Evolutionary conservation across 1,140 invertebrate species (phyloP).

Genomic region (Euura saliciscinereae): DNA sequence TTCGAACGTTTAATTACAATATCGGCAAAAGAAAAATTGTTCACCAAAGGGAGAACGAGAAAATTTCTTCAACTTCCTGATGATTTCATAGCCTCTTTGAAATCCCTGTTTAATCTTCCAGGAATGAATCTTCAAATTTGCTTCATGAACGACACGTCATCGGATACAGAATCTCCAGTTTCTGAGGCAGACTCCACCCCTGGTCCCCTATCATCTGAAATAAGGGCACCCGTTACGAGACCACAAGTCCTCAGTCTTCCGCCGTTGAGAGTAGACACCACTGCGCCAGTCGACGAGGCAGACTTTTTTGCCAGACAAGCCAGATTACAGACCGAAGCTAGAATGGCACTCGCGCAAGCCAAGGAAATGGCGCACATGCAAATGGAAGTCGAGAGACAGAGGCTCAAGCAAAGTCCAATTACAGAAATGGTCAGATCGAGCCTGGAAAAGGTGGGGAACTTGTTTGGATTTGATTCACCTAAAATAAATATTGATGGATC

Average conservation of each 20-base stretch:
- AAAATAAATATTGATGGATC: background rate
- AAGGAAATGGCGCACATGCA: constrained; percentile 93
- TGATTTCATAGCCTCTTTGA: background rate
- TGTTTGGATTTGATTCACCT: background rate
- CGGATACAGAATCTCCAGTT: constrained; percentile 77
- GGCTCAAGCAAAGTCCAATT: constrained; percentile 81
- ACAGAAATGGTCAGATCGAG: constrained; percentile 82
- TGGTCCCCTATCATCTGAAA: constrained; percentile 30
- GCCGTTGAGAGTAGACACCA: constrained; percentile 48
- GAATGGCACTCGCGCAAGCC: constrained; percentile 88
- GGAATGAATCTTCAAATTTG: constrained; percentile 93
- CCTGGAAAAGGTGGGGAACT: constrained; percentile 67
- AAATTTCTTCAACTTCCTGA: constrained; percentile 9
- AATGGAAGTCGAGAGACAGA: constrained; percentile 87
- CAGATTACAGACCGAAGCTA: constrained; percentile 85
- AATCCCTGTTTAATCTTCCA: constrained; percentile 48
- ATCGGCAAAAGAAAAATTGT: too few species aligned
- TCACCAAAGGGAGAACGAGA: too few species aligned
- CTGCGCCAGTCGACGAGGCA: constrained; percentile 60
- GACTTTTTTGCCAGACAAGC: constrained; percentile 84
- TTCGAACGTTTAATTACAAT: too few species aligned
- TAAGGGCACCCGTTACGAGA: constrained; percentile 31
- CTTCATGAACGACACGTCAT: constrained; percentile 93
- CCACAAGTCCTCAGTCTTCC: constrained; percentile 52
- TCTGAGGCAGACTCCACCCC: constrained; percentile 67